A percentile compares a stretch with the other conserved stretches of the same genome.
Conservation (phyloP, 2,113 vertebrate species). For the Podarcis raffonei region DNA sequence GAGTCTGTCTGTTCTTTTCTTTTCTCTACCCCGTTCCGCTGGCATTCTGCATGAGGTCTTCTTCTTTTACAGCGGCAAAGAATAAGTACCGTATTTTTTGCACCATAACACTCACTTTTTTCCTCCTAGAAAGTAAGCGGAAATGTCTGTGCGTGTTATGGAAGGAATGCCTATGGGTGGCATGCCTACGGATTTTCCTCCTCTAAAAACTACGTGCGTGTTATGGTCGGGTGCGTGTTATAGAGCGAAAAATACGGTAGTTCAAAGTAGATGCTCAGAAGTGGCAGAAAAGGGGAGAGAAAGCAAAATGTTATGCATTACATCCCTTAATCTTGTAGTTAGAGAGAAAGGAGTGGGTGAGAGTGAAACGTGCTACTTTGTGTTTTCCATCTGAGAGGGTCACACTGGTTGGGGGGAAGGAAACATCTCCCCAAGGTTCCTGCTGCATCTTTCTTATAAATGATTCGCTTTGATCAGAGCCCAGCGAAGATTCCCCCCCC, state of each 20-base stretch:
- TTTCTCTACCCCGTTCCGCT: slow-evolving; percentile 5
- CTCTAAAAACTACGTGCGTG: no score
- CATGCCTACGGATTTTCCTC: no score
- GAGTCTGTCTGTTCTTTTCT: background rate
- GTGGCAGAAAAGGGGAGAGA: background rate
- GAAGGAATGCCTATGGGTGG: no score
- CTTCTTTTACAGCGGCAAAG: slow-evolving; percentile 35
- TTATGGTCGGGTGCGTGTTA: no score
- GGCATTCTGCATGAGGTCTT: slow-evolving; percentile 10
- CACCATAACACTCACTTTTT: no score
- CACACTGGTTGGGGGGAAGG: slow-evolving; percentile 30
- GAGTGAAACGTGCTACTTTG: slow-evolving; percentile 37
- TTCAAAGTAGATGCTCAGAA: background rate
- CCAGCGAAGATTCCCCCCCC: slow-evolving; percentile 52
- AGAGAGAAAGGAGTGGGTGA: slow-evolving; percentile 36
- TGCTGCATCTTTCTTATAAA: slow-evolving; percentile 72
- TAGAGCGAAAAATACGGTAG: no score
- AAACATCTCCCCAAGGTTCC: slow-evolving; percentile 63
- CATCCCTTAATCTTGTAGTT: slow-evolving; percentile 37
- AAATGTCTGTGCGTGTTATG: no score
- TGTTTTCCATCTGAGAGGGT: slow-evolving; percentile 57
- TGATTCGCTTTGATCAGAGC: slow-evolving; percentile 79
- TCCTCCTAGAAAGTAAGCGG: no score
- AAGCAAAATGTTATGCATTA: background rate
- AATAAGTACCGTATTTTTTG: no score